Base-by-base conservation (phyloP, 2,113 vertebrate genomes). In the Bambusicola thoracicus region DNA sequence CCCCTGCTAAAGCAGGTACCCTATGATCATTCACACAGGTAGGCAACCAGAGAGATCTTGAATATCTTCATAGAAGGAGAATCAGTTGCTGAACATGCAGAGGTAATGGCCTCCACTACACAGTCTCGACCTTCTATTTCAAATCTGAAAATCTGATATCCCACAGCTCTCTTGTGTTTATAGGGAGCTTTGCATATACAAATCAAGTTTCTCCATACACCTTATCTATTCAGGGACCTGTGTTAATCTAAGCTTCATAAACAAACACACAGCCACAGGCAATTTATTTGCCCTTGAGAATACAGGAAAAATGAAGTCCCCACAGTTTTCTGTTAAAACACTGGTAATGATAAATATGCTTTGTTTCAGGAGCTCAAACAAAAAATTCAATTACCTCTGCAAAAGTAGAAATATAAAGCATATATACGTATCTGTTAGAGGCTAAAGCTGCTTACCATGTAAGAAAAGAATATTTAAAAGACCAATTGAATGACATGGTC, bases 31-130 rank as follows among this genome's bases (percentile, higher is more conserved):
- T 29, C 51, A 53, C 51, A 29, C 27, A 10, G 51, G 14, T 9
- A 53, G 27, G 15, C 27, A 53, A 29, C 49, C 51, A 53, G 51
- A 29, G 8, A 6, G 27, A 15, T 53, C 51, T 51, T 27, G 13
- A 51, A 51, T 51, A 51, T 51, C 13, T 29, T 27, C 51, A 53
- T 5, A 53, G 51, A 53, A 53, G 51, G 51, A 29, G 51, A 53
- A 53, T 8, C 53, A 18, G 8, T 15, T 51, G 15, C 29, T 79
- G 59, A 81, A 67, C 8, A 21, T 0, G 0, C 9, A 19, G 58
- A 62, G 29, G 38, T 5, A 62, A 34, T 19, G 53, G 16, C 30
- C 62, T 59, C 34, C 13, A 21, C 41, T 14, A 34, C 1, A 0
- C 0, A 2, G 15, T 72, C 32, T 20, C 38, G 22, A 27, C 19